Base-by-base conservation (phyloP, 2,113 vertebrate genomes). In the Cyrtonyx montezumae region DNA sequence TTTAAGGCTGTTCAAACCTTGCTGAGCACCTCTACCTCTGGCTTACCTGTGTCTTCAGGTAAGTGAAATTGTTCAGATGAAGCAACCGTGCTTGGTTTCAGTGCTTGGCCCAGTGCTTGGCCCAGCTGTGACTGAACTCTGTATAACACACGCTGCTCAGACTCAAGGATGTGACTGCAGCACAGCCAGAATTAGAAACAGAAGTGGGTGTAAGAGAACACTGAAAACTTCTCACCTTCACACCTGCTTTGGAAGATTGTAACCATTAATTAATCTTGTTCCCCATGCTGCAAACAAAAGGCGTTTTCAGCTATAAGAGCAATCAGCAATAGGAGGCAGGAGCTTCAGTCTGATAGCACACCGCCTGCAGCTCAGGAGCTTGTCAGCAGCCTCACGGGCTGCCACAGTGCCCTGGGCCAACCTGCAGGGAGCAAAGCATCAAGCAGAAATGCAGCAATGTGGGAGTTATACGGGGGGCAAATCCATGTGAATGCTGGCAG, bases 131-230 rank as follows among this genome's bases (percentile, higher is more conserved):
- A 5, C 0, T 30, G 48, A 56, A 0, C 34, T 5, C n/a, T 3
- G 13, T 9, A 63, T 11, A 12, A 23, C 37, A 7, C 1, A 0
- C 8, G 3, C 69, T 11, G 43, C 10, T 17, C 5, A 0, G 5
- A 5, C 32, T 42, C 5, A 0, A 65, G 82, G 48, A 2, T 12
- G 63, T 4, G 68, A 73, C 26, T 1, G 46, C 40, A 9, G 32
- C 2, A 0, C 3, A 28, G 82, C 30, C 3, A 34, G 48, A 40
- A 56, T 55, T 26, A 56, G 70, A n/a, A 84, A 15, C 53, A 89
- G 58, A 68, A 69, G 71, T 26, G 59, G 23, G n/a, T 43, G 67
- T 65, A 56, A 25, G 43, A 11, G 12, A 42, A 2, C 4, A 13
- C 13, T 53, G 9, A 28, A 53, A 17, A 53, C 51, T 53, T 15